Evolutionary conservation across 2,888 invertebrate genomes (phyloP), one percentile per base, ranked within the genome.

Genomic region (Dynastes hyllus): DNA sequence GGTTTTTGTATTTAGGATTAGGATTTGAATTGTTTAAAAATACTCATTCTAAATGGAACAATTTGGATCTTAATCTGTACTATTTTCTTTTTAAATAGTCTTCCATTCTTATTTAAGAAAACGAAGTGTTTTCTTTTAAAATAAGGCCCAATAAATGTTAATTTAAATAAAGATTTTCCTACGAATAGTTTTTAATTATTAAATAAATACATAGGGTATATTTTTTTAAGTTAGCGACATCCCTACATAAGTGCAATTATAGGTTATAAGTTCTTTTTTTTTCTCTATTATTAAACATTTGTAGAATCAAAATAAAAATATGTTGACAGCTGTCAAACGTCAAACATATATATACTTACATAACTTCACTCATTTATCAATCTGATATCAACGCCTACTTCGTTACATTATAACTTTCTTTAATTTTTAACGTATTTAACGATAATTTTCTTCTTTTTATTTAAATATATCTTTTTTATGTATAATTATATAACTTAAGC

Each of bases 201-300:
- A 58, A 40, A 75, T 40, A 53, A 16, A 55, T 16, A 55, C 6
- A 55, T 55, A 55, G 45, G 45, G 45, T n/a, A 45, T 70, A 66
- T 67, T 32, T 32, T 71, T 37, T 40, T 53, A 32, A 29, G 29
- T 55, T 76, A 77, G 13, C n/a, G 45, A 45, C 4, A 37, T 78
- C 78, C 71, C 78, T 78, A 78, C 71, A 71, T 71, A 78, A 78
- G 78, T 78, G 78, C 78, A 78, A 78, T 78, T 78, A 63, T 69
- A 70, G 70, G 13, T 63, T 29, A 13, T 78, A 78, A 78, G 78
- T 9, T 71, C 71, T 71, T 58, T 11, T 2, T 27, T 53, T 70
- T 51, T 45, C 11, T 45, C 45, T 45, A 45, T 45, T 45, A 45
- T 11, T 11, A 2, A 45, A 37, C 37, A 37, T 6, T 6, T 40